Evolutionary conservation across 2,888 invertebrate genomes (phyloP).

Genomic region (Pristionchus maxplancki): DNA sequence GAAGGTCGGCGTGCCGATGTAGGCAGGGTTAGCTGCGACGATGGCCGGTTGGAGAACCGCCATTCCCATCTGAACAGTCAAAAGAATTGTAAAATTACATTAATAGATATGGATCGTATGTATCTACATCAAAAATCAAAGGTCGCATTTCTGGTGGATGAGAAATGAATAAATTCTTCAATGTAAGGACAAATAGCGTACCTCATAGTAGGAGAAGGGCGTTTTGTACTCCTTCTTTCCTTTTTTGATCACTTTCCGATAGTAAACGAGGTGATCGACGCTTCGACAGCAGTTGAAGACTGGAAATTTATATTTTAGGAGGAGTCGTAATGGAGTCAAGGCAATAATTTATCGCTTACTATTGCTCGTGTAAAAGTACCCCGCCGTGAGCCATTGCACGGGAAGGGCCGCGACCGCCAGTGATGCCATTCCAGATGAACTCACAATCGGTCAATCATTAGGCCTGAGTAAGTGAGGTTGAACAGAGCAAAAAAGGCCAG

Average conservation of each 20-base stretch:
- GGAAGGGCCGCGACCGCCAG: neutral
- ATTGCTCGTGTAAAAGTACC: neutral
- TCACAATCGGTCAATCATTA: neutral
- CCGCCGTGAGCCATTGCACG: neutral
- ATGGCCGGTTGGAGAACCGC: neutral
- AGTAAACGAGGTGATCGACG: neutral
- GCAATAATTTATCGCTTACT: too few species aligned
- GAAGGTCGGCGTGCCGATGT: neutral
- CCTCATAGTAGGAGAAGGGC: slow-evolving; percentile 14
- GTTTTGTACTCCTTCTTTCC: neutral
- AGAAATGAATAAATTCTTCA: too few species aligned
- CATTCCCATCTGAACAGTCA: neutral
- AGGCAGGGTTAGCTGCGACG: neutral
- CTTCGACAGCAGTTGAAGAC: neutral
- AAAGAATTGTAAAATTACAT: too few species aligned
- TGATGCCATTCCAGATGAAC: neutral
- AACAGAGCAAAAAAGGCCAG: neutral
- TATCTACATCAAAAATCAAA: too few species aligned
- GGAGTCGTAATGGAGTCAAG: too few species aligned
- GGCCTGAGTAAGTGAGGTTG: neutral
- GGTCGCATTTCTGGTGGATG: too few species aligned
- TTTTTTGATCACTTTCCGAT: neutral
- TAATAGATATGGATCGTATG: too few species aligned
- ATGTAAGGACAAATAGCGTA: too few species aligned
- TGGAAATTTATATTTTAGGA: too few species aligned